Evolutionary conservation across 2,797 vertebrate genomes (phyloP), one percentile per base, ranked within the genome.

Genomic region (Nothura maculosa): DNA sequence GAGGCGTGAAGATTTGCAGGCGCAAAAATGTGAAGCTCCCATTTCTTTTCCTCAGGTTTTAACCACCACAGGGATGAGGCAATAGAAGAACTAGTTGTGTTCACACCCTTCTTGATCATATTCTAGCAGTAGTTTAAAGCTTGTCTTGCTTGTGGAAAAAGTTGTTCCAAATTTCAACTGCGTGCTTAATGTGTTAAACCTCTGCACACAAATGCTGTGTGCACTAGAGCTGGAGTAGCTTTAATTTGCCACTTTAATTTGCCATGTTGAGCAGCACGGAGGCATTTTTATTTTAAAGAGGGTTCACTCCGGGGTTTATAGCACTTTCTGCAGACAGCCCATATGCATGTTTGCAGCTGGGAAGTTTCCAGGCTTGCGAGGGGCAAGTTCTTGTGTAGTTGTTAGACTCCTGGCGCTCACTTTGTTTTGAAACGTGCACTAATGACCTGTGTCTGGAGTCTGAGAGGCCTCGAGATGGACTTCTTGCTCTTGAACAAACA

Each of bases 301-400:
- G 21, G 43, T 88, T 92, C 85, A 91, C 67, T 76, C 55, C 32
- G 38, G 68, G 85, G 77, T 93, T 96, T 95, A 90, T 77, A 81
- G 72, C 60, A 38, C 36, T 86, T 84, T 84, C 36, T 64, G 12
- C 47, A 16, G 78, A 87, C 58, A 63, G 47, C 40, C 60, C 42
- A 52, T 81, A 42, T 84, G 60, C 36, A 5, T 73, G 61, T 74
- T 81, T 80, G 76, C 70, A 80, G 72, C 57, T 64, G 86, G 76
- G 73, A 48, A 24, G 22, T 52, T 92, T 85, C 90, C 72, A 93
- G 68, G 52, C 75, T 87, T 55, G 74, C 73, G 74, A 89, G 79
- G 64, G 84, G 70, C 57, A 81, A 21, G 75, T 86, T 90, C 28
- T 70, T 86, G 72, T 10, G 13, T 48, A 54, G 32, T 82, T 70